Evolutionary conservation across 2,797 vertebrate species (phyloP).

Genomic region (Siniperca undulata): DNA sequence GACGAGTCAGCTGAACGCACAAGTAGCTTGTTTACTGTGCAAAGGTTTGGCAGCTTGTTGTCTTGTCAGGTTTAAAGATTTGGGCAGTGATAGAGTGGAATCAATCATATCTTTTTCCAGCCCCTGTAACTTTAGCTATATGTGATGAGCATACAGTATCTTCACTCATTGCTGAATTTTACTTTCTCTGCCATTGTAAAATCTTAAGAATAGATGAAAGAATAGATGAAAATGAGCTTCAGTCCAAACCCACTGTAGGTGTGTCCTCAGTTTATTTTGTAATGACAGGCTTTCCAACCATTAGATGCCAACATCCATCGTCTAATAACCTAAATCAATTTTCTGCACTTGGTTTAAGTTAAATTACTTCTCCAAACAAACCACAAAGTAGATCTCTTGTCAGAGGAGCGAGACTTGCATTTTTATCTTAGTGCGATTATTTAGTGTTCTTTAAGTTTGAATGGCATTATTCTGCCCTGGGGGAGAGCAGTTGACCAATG

Average conservation of each 20-base stretch:
- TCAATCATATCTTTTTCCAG: not conserved
- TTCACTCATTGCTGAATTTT: not conserved
- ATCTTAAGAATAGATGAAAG: not conserved
- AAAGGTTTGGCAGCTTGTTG: not conserved
- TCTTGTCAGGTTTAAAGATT: not conserved
- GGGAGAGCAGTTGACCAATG: not conserved
- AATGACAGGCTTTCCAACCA: not conserved
- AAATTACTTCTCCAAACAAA: constrained; percentile 6
- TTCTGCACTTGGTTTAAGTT: constrained; percentile 4
- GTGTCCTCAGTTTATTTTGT: not conserved
- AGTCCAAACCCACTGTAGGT: not conserved
- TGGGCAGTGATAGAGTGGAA: not conserved
- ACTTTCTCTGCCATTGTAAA: not conserved
- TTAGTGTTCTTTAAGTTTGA: not conserved
- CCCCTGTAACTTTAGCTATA: not conserved
- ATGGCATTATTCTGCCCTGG: not conserved
- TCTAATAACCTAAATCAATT: not conserved
- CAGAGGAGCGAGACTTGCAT: not conserved
- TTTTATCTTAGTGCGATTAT: not conserved
- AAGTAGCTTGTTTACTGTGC: not conserved
- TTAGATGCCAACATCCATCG: not conserved
- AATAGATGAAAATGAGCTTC: not conserved
- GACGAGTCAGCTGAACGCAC: not conserved
- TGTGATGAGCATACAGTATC: not conserved
- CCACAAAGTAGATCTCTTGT: not conserved